These are phyloP conservation scores for Nesoenas mayeri DNA, from an alignment of 2,113 vertebrate species.

Conservation along the genomic window DNA sequence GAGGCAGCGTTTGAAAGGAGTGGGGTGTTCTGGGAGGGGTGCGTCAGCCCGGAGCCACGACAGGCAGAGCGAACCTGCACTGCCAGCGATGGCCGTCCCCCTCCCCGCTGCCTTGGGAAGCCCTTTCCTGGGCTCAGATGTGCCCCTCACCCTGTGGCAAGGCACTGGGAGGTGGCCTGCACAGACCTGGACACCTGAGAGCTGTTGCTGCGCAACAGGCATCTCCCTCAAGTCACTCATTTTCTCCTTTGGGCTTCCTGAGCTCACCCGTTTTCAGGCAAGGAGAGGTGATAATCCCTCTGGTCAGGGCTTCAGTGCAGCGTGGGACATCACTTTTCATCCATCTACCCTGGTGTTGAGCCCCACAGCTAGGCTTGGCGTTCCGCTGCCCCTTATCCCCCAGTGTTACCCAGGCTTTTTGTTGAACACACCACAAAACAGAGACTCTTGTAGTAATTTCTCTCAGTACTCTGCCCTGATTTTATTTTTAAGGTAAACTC, in stretches of 20 bases:
- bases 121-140: not conserved
- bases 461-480: not conserved
- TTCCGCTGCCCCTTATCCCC: not conserved
- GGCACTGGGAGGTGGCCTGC: not conserved
- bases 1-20: not conserved
- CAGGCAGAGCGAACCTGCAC: accelerated
- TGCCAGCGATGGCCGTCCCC: not conserved
- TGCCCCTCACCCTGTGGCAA: not conserved
- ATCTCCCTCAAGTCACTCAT: not conserved
- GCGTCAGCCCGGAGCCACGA: not conserved
- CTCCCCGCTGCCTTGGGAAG: not conserved
- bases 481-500: not conserved
- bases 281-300: not conserved
- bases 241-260: not conserved
- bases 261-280: not conserved
- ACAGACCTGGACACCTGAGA: accelerated
- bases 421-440: not conserved
- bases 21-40: not conserved
- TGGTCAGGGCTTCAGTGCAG: not conserved
- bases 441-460: not conserved
- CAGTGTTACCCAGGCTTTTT: not conserved
- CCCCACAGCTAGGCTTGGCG: not conserved
- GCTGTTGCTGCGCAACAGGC: not conserved
- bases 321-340: not conserved
- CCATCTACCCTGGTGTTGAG: not conserved